Conservation (phyloP, 2,888 invertebrate species). For the Athripsodes cinereus region DNA sequence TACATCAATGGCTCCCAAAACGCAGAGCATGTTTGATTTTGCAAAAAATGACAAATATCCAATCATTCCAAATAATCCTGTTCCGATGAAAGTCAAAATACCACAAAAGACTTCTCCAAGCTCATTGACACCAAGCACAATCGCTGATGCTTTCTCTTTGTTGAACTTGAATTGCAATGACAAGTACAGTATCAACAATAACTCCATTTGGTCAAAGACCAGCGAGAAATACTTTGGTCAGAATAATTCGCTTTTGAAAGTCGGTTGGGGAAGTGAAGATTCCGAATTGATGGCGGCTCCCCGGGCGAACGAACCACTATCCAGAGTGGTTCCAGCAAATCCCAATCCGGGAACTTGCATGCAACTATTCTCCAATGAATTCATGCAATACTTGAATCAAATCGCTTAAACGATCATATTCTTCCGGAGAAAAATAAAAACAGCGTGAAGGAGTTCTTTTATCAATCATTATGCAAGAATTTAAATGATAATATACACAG, state of each 20-base stretch:
- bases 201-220: conserved; percentile 25
- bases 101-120: conserved; percentile 34
- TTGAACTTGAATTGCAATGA: conserved; percentile 21
- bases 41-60: conserved; percentile 23
- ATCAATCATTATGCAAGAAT: background rate
- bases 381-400: conserved; percentile 57
- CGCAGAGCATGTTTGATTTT: conserved; percentile 30
- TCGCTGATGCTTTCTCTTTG: conserved; percentile 40
- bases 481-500: background rate
- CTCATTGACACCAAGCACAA: conserved; percentile 34
- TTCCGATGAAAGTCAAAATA: conserved; percentile 2
- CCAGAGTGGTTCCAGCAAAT: background rate
- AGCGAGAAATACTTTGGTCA: conserved; percentile 23
- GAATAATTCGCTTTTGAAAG: conserved; percentile 18
- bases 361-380: conserved; percentile 58
- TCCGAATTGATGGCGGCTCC: conserved; percentile 36
- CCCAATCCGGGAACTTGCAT: conserved; percentile 42
- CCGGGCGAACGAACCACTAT: conserved; percentile 35
- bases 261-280: conserved; percentile 21
- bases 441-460: no score
- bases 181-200: conserved; percentile 29
- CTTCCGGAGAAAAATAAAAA: no score
- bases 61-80: conserved; percentile 13
- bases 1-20: conserved; percentile 42
- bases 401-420: conserved; percentile 41